phyloP scores from a whole-genome alignment of 2,113 vertebrate genomes.

The Pitta sordida region DNA sequence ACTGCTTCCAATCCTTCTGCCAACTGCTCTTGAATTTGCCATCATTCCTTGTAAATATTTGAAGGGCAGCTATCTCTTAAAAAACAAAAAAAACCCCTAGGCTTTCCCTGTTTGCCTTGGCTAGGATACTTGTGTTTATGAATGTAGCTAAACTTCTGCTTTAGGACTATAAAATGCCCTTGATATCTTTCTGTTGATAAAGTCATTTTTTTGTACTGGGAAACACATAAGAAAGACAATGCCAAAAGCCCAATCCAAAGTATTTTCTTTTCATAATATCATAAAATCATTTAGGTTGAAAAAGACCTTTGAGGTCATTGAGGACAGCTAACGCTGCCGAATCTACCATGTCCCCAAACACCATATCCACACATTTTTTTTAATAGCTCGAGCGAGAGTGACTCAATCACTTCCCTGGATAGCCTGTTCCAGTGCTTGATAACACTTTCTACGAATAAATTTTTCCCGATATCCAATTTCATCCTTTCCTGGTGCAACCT shows the following conservation, averaged over 20 bases:
- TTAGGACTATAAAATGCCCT: not conserved
- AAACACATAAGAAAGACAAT: not conserved
- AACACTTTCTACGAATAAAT: not conserved
- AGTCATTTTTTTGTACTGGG: not conserved
- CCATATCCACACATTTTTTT: not conserved
- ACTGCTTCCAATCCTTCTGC: not conserved
- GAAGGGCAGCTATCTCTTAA: conserved; percentile 32
- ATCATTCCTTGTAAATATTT: conserved; percentile 40
- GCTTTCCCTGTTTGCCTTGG: conserved; percentile 31
- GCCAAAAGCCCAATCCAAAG: not conserved
- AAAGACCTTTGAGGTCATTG: not conserved
- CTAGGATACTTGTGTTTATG: not conserved
- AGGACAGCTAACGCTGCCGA: not conserved
- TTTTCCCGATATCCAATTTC: not conserved
- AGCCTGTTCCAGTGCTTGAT: not conserved
- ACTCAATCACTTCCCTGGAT: not conserved
- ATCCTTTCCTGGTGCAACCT: not conserved
- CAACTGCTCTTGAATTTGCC: conserved; percentile 30
- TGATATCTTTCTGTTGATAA: not conserved
- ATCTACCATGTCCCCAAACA: not conserved
- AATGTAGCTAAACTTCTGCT: not conserved
- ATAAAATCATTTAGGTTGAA: not conserved
- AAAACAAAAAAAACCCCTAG: conserved; percentile 16
- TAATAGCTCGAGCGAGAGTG: not conserved
- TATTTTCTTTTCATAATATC: not conserved